These are phyloP conservation scores for Laterallus jamaicensis DNA, from an alignment of 2,113 vertebrate species.

Conservation along the genomic window DNA sequence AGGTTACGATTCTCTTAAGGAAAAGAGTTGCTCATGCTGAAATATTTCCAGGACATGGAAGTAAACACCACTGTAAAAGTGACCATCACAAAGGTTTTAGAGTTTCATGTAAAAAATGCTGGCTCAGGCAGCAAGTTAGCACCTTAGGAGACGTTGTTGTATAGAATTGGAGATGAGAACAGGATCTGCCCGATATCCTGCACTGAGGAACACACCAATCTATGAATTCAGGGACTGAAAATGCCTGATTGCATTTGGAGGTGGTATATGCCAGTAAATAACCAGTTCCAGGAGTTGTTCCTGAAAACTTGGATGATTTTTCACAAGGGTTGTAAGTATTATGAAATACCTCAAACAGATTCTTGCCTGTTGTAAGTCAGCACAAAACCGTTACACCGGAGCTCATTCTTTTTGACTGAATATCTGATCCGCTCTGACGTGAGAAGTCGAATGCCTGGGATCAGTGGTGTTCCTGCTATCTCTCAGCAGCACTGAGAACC, in stretches of 20 bases:
- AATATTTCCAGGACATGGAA: accelerated
- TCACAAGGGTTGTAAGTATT: background rate
- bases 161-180: background rate
- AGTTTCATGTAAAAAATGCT: background rate
- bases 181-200: accelerated
- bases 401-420: background rate
- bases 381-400: background rate
- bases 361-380: background rate
- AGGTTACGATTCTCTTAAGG: accelerated
- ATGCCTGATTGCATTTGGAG: background rate
- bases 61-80: background rate
- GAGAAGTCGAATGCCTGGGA: background rate
- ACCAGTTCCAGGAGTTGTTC: background rate
- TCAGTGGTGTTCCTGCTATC: background rate
- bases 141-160: background rate
- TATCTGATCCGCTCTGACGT: background rate
- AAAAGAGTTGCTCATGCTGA: background rate
- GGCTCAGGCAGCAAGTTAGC: background rate
- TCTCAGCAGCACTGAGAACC: background rate
- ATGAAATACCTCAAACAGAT: background rate
- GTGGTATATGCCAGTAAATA: background rate
- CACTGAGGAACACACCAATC: background rate
- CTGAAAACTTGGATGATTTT: background rate
- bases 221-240: background rate
- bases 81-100: background rate